Evolutionary conservation across 2,113 vertebrate genomes (phyloP).

Genomic region (Camarhynchus parvulus): DNA sequence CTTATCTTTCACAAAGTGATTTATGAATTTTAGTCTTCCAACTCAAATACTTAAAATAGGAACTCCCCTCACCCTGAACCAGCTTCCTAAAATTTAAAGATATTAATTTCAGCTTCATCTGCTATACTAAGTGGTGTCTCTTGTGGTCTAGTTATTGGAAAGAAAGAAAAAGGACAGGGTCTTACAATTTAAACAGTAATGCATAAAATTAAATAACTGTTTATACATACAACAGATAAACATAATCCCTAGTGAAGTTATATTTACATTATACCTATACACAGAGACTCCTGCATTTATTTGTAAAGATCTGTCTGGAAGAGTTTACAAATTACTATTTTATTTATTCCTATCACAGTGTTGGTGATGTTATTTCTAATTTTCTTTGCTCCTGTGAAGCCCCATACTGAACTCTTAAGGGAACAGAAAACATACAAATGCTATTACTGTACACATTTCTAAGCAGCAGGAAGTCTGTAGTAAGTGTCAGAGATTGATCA

Average conservation of each 20-base stretch:
- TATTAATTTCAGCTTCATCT: background rate
- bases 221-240: background rate
- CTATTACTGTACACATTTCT: constrained; percentile 72
- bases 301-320: background rate
- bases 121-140: background rate
- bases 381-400: constrained; percentile 69
- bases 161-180: background rate
- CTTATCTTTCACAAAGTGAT: background rate
- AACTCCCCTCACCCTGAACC: fast-evolving
- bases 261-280: background rate
- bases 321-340: constrained; percentile 40
- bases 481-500: constrained; percentile 81
- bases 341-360: constrained; percentile 27
- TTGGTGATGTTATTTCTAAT: constrained; percentile 70
- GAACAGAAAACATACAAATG: constrained; percentile 76
- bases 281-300: background rate
- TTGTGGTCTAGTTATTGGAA: constrained; percentile 21
- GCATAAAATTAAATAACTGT: background rate
- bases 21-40: background rate
- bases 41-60: background rate
- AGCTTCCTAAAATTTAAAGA: background rate
- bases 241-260: background rate
- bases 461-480: constrained; percentile 72
- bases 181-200: background rate
- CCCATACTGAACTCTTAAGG: constrained; percentile 69